Conservation (phyloP, 2,113 vertebrate species). For the Xiphorhynchus elegans region DNA sequence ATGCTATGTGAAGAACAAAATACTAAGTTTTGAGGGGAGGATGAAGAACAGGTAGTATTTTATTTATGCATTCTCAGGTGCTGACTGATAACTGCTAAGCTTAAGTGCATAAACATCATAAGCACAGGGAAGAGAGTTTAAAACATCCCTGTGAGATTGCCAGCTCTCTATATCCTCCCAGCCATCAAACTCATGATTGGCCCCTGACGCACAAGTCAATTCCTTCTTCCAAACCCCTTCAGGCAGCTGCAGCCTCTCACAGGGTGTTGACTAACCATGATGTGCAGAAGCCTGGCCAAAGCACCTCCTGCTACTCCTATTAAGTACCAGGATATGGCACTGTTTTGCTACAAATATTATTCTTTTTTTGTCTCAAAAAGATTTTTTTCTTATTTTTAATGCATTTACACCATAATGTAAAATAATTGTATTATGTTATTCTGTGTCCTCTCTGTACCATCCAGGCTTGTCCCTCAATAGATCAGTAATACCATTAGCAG, state of each 20-base stretch:
- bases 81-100: background rate
- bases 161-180: background rate
- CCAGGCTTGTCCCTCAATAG: background rate
- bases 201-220: background rate
- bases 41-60: background rate
- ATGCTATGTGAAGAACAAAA: background rate
- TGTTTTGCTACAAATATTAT: background rate
- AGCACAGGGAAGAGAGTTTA: background rate
- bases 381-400: background rate
- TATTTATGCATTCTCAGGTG: background rate
- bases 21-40: background rate
- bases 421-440: background rate
- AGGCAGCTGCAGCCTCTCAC: background rate
- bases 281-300: background rate
- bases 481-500: background rate
- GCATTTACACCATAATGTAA: background rate
- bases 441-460: background rate
- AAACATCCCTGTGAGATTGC: background rate
- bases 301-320: background rate
- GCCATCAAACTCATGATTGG: accelerated
- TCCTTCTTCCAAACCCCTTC: background rate
- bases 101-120: background rate
- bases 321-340: background rate
- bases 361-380: background rate
- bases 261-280: background rate